phyloP scores from a whole-genome alignment of 2,888 invertebrate genomes.

The Lithophane ornitopus region DNA sequence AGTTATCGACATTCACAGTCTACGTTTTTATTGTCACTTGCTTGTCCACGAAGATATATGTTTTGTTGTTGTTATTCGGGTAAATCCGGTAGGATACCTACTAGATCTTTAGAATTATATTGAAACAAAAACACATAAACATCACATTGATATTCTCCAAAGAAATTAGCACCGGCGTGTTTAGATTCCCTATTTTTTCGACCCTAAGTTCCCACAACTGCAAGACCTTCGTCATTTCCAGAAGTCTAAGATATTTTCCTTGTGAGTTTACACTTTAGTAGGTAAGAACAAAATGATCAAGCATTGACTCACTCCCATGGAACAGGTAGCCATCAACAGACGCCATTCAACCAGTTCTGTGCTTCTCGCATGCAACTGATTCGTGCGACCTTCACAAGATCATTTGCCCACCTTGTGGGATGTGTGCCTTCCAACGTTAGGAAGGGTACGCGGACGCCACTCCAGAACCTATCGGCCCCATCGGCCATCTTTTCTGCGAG shows the following conservation, averaged over 20 bases:
- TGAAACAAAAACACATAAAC: not conserved
- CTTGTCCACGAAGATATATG: not conserved
- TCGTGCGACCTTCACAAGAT: not conserved
- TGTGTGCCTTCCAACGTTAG: not conserved
- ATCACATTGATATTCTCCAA: not conserved
- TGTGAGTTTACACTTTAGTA: too few species aligned
- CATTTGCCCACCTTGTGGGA: not conserved
- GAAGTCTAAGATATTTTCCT: not conserved
- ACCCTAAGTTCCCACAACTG: not conserved
- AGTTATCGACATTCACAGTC: not conserved
- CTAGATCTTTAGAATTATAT: not conserved
- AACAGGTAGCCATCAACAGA: not conserved
- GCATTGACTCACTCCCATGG: not conserved
- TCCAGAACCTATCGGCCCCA: too few species aligned
- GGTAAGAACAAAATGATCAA: too few species aligned
- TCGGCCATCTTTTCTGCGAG: not conserved
- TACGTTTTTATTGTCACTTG: not conserved
- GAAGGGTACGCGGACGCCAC: too few species aligned
- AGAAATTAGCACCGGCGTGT: not conserved
- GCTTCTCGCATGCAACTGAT: not conserved
- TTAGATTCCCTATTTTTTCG: not conserved
- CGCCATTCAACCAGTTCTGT: too few species aligned
- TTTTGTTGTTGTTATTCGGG: not conserved
- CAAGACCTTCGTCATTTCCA: not conserved
- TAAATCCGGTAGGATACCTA: not conserved